phyloP scores from a whole-genome alignment of 2,797 vertebrate genomes.

The Paedocypris micromegethes region DNA sequence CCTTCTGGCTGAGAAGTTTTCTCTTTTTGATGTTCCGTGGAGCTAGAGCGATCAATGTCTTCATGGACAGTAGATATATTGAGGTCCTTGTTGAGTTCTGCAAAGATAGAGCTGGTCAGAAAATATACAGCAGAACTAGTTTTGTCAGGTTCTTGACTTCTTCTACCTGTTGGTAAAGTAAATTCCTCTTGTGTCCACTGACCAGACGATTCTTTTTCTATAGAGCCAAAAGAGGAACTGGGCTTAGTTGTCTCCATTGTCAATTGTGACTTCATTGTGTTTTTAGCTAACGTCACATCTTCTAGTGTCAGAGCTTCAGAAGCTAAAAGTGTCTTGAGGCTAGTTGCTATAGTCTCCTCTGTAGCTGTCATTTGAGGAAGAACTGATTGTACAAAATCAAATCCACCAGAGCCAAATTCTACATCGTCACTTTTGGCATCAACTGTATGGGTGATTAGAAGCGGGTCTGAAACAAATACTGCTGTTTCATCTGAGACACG shows the following conservation, averaged over 20 bases:
- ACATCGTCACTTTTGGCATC: not conserved
- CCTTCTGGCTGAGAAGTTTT: slow-evolving; percentile 7
- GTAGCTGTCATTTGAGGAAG: not conserved
- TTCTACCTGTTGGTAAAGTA: slow-evolving; percentile 4
- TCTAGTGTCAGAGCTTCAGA: not conserved
- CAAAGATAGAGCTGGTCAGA: not conserved
- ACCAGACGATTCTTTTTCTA: slow-evolving; percentile 25
- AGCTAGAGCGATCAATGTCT: slow-evolving; percentile 1
- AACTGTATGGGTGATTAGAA: not conserved
- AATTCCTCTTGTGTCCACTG: slow-evolving; percentile 6
- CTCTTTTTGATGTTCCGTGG: slow-evolving; percentile 2
- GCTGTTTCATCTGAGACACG: no score
- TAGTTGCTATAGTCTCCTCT: not conserved
- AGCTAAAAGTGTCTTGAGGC: not conserved
- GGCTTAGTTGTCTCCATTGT: slow-evolving; percentile 1
- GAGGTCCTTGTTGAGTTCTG: not conserved
- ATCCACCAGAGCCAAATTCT: slow-evolving; percentile 6
- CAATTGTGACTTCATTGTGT: slow-evolving; percentile 2
- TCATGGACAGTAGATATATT: not conserved
- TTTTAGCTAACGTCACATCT: not conserved
- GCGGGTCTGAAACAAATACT: not conserved
- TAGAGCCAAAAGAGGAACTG: slow-evolving; percentile 9
- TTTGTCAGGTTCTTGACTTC: not conserved
- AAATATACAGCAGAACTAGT: slow-evolving; percentile 1
- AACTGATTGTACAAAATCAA: slow-evolving; percentile 9